Evolutionary conservation across 2,888 invertebrate species (phyloP).

Genomic region (Sphaeridia pumilis): DNA sequence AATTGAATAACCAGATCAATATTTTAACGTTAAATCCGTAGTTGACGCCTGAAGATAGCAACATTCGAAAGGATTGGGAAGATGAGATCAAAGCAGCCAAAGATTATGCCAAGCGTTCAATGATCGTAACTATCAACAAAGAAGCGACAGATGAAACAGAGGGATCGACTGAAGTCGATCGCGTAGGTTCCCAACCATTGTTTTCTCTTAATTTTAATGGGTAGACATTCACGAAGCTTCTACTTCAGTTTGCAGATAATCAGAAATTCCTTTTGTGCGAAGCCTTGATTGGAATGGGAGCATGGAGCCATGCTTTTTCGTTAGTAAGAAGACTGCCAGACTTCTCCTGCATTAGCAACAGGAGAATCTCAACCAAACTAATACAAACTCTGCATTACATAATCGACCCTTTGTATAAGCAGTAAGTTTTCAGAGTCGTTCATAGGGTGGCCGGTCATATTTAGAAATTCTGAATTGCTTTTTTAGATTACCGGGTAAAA

Average conservation of each 20-base stretch:
- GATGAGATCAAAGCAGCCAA: conserved; percentile 68
- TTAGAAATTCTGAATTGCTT: background rate
- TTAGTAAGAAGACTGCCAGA: conserved; percentile 73
- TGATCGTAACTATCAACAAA: conserved; percentile 38
- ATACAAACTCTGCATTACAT: conserved; percentile 68
- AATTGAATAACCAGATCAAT: background rate
- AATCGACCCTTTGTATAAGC: conserved; percentile 74
- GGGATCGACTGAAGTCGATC: conserved; percentile 7
- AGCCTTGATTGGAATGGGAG: conserved; percentile 73
- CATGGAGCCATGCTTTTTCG: conserved; percentile 74
- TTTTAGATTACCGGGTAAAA: background rate
- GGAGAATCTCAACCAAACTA: conserved; percentile 55
- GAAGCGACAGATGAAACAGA: conserved; percentile 39
- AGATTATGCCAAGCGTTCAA: conserved; percentile 76
- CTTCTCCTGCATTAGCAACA: conserved; percentile 60
- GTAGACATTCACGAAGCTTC: background rate
- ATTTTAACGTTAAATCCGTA: conserved; percentile 39
- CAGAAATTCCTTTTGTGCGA: conserved; percentile 90
- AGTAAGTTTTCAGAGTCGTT: no score
- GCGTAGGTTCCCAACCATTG: conserved; percentile 4
- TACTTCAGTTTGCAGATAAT: conserved; percentile 50
- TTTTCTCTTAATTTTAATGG: background rate
- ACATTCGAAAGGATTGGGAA: conserved; percentile 68
- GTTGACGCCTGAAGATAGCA: conserved; percentile 73
- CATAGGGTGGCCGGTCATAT: background rate